Evolutionary conservation across 2,113 vertebrate genomes (phyloP), one percentile per base, ranked within the genome.

Genomic region (Bothrops jararaca): DNA sequence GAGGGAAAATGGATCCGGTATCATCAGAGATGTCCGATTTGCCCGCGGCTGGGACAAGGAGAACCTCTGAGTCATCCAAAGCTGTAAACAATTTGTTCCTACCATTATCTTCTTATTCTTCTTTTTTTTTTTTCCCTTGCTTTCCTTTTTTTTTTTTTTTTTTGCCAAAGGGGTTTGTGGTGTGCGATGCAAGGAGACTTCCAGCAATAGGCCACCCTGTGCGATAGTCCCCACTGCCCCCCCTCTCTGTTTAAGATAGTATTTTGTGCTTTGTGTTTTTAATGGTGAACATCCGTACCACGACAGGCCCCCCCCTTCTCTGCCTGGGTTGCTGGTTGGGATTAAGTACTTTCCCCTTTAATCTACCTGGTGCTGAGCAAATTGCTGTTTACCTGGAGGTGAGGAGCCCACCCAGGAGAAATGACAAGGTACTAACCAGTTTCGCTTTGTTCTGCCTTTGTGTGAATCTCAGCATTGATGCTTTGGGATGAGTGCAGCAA

Each of bases 221-320:
- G 11, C 0, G 58, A 0, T 10, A 1, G 9, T 1, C 29, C 4
- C 64, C 5, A 13, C 64, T 13, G 0, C 1, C n/a, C 13, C 18
- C 60, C 2, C 12, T 12, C 12, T 13, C 60, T 5, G 0, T 20
- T 39, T 20, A 80, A 20, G 34, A 80, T 18, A 39, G 15, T 6
- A 20, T 39, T 39, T 39, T 1, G 5, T 7, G n/a, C n/a, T 20
- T 39, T 74, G 13, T 18, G n/a, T 15, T 1, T 69, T 69, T 1
- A 64, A 26, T 0, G 4, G 34, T 34, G n/a, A 69, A 15, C 64
- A 15, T 69, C 64, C 12, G 4, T 26, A 22, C 1, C 23, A n/a
- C 1, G 12, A 69, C 64, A 2, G 48, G n/a, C n/a, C 42, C 54
- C 13, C 29, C 69, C 69, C 15, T 1, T 3, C 69, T 39, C 69